These are phyloP conservation scores for Drosophila punjabiensis DNA, from an alignment of 1,140 invertebrate species.

Conservation along the genomic window DNA sequence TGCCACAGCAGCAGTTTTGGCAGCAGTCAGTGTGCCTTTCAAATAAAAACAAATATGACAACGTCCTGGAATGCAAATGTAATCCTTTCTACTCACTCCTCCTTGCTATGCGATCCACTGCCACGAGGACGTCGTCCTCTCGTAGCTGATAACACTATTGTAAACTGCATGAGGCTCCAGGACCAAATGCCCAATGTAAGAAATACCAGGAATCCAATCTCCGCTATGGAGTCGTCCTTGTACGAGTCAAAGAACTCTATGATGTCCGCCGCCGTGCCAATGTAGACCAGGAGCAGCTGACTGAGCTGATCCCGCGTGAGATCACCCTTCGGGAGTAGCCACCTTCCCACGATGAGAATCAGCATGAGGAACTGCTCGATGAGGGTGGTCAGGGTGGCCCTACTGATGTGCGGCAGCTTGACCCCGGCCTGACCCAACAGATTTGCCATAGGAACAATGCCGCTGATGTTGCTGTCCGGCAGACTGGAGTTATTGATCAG, in stretches of 20 bases:
- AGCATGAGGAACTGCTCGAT: constrained; percentile 96
- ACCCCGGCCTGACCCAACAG: constrained; percentile 70
- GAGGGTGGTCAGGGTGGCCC: constrained; percentile 93
- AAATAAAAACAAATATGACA: too few relatives aligned
- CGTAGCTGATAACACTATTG: constrained; percentile 94
- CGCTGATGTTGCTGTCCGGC: constrained; percentile 86
- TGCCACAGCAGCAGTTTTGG: constrained; percentile 90
- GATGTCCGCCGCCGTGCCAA: constrained; percentile 96
- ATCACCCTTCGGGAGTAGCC: constrained; percentile 95
- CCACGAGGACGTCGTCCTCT: constrained; percentile 88
- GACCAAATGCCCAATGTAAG: constrained; percentile 94
- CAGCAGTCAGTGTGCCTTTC: constrained; percentile 80
- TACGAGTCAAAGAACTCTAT: constrained; percentile 98
- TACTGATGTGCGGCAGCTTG: constrained; percentile 84
- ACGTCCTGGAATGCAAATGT: background rate
- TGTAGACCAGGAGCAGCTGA: constrained; percentile 94
- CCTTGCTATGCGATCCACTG: constrained; percentile 67
- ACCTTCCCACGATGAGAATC: constrained; percentile 94
- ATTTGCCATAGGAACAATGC: constrained; percentile 55
- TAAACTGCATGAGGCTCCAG: constrained; percentile 96
- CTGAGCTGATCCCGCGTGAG: constrained; percentile 96
- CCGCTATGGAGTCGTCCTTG: constrained; percentile 92
- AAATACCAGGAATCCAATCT: constrained; percentile 90
- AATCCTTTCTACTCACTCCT: constrained; percentile 59
- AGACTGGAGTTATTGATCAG: constrained; percentile 64